A percentile compares a stretch with the other conserved stretches of the same genome.
These are phyloP conservation scores for Semicossyphus pulcher DNA, from an alignment of 2,113 vertebrate species.

Conservation along the genomic window DNA sequence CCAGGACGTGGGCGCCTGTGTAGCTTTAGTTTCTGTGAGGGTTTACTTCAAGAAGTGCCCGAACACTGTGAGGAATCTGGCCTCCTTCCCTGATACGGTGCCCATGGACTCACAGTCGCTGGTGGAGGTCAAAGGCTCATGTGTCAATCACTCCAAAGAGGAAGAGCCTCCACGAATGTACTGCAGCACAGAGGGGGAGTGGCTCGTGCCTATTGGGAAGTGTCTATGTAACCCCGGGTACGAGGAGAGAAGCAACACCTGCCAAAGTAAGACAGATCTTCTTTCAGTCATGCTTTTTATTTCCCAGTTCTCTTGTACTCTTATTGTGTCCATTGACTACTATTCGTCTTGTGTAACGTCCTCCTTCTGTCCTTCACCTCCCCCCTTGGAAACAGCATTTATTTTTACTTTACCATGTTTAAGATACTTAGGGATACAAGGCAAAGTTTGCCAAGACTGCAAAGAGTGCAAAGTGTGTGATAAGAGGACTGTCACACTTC, in stretches of 20 bases:
- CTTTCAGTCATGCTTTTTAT: constrained; percentile 10
- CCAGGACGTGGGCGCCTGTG: constrained; percentile 88
- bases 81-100: constrained; percentile 96
- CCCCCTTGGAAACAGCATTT: background rate
- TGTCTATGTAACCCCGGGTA: constrained; percentile 94
- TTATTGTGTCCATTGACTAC: background rate
- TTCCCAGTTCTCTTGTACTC: background rate
- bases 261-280: constrained; percentile 90
- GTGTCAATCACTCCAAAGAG: constrained; percentile 98
- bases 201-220: constrained; percentile 99
- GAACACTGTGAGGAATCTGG: constrained; percentile 93
- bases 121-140: constrained; percentile 96
- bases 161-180: constrained; percentile 98
- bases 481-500: constrained; percentile 56
- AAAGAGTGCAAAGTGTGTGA: constrained; percentile 24
- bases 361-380: background rate
- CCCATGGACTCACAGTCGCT: constrained; percentile 97
- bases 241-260: constrained; percentile 91
- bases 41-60: constrained; percentile 99
- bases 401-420: background rate
- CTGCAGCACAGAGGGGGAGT: constrained; percentile 98
- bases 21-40: constrained; percentile 86
- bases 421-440: background rate
- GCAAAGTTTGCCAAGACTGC: constrained; percentile 10
- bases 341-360: background rate